Evolutionary conservation across 2,113 vertebrate species (phyloP).

Genomic region (Chinchilla lanigera): DNA sequence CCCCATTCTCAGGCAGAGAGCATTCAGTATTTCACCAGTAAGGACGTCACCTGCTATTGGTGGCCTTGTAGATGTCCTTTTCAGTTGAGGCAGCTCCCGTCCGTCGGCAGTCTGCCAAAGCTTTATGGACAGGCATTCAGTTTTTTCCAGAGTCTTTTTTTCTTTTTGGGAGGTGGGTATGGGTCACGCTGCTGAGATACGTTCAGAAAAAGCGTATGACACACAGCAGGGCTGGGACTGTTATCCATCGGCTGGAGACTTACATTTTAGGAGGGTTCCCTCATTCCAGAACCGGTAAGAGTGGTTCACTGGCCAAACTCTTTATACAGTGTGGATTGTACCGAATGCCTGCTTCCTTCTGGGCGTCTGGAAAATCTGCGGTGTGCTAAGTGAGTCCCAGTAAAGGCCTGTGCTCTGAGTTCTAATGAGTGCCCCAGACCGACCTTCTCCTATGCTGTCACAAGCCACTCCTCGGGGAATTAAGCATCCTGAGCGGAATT

Average conservation of each 20-base stretch:
- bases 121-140: neutral
- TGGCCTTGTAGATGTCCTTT: neutral
- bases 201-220: neutral
- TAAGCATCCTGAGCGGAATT: neutral
- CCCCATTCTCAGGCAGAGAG: neutral
- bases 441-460: rapidly evolving
- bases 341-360: neutral
- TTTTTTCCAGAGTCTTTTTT: neutral
- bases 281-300: neutral
- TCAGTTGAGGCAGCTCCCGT: neutral
- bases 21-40: no score
- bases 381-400: neutral
- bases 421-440: neutral
- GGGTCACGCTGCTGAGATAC: no score
- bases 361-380: neutral
- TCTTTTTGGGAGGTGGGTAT: neutral
- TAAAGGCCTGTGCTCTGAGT: neutral
- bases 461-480: neutral
- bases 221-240: neutral
- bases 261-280: neutral
- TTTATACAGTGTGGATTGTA: neutral
- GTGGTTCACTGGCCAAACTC: neutral
- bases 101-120: neutral
- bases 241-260: neutral
- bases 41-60: neutral